These are phyloP conservation scores for Rugalucina vietnamica DNA, from an alignment of 2,888 invertebrate species.

Conservation along the genomic window DNA sequence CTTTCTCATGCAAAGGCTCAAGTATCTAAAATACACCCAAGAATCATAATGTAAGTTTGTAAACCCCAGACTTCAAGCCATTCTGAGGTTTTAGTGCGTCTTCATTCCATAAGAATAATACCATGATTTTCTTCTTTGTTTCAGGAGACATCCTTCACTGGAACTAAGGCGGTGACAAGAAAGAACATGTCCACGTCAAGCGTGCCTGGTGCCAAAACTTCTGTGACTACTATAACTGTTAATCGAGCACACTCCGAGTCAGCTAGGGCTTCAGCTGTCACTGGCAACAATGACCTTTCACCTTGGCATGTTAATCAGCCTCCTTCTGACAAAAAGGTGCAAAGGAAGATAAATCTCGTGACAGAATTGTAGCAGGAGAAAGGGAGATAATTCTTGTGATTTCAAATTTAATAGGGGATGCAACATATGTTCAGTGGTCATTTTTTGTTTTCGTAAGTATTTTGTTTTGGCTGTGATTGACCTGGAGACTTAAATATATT, in stretches of 20 bases:
- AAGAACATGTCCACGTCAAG: constrained; percentile 65
- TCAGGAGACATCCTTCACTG: constrained; percentile 77
- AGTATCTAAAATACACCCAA: too few species aligned
- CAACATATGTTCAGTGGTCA: neutral
- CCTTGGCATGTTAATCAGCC: constrained; percentile 70
- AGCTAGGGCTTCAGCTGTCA: constrained; percentile 22
- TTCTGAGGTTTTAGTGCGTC: too few species aligned
- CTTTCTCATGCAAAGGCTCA: too few species aligned
- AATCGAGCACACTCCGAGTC: constrained; percentile 61
- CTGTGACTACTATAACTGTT: constrained; percentile 50
- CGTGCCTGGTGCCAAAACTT: constrained; percentile 52
- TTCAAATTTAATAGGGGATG: too few species aligned
- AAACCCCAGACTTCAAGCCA: too few species aligned
- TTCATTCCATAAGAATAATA: too few species aligned
- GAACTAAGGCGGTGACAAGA: constrained; percentile 71
- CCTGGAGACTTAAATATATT: too few species aligned
- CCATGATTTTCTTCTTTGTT: too few species aligned
- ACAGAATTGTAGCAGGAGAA: constrained; percentile 71
- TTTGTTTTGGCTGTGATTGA: too few species aligned
- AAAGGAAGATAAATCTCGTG: constrained; percentile 73
- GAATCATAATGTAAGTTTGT: too few species aligned
- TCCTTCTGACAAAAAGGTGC: constrained; percentile 66
- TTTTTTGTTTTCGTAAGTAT: neutral
- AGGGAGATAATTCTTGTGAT: too few species aligned
- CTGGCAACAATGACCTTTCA: constrained; percentile 67